phyloP scores from a whole-genome alignment of 2,888 invertebrate species.

The Hemicrepidius hirtus region DNA sequence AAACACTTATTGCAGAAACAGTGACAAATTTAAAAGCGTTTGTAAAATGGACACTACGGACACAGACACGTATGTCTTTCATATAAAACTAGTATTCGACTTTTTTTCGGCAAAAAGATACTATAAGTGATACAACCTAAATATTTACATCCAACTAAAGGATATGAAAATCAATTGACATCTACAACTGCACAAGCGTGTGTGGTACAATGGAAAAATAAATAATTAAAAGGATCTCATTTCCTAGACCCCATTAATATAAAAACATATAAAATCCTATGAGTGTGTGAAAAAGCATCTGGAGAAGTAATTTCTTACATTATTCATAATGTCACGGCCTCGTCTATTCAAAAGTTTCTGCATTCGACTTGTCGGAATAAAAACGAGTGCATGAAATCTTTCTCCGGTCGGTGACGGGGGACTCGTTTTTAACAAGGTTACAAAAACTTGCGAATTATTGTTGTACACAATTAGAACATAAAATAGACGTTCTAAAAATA shows the following conservation, averaged over 20 bases:
- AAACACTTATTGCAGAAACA: constrained; percentile 35
- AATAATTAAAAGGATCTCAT: constrained; percentile 24
- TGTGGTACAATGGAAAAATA: constrained; percentile 1
- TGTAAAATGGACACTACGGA: constrained; percentile 26
- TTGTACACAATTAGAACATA: neutral
- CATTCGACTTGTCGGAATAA: constrained; percentile 2
- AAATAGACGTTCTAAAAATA: constrained; percentile 1
- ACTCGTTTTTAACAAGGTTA: neutral
- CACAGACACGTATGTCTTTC: neutral
- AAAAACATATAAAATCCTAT: constrained; percentile 21
- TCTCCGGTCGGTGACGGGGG: neutral
- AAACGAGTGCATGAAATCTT: constrained; percentile 19
- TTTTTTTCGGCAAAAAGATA: too few relatives aligned
- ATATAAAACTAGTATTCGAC: too few relatives aligned
- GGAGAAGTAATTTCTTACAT: constrained; percentile 24
- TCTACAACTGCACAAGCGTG: neutral
- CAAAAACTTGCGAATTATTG: constrained; percentile 5
- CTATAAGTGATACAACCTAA: too few relatives aligned
- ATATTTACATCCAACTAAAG: too few relatives aligned
- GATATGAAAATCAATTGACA: too few relatives aligned
- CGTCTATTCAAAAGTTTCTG: constrained; percentile 2
- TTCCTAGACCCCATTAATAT: constrained; percentile 19
- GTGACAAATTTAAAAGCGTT: constrained; percentile 38
- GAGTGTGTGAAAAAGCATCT: constrained; percentile 17
- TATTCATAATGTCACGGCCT: constrained; percentile 22